These are phyloP conservation scores for Mus musculus DNA, from an alignment of 2,113 vertebrate species.

Conservation along the genomic window DNA sequence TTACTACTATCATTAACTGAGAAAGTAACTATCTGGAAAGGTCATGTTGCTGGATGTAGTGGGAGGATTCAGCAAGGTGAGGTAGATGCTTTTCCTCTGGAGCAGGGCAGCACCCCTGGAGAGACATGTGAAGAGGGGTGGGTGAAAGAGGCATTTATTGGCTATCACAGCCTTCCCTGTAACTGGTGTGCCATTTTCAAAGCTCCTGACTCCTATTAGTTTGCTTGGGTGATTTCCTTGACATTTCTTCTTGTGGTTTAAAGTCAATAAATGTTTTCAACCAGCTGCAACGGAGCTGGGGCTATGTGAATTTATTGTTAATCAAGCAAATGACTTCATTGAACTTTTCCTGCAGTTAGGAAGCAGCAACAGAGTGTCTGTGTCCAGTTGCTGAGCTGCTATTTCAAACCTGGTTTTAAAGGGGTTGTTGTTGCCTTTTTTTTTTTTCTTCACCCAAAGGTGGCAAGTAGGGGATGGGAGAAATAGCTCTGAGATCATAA, in stretches of 20 bases:
- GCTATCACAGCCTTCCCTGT: neutral
- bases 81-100: neutral
- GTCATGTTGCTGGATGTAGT: neutral
- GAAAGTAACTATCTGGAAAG: neutral
- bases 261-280: conserved; percentile 45
- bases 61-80: neutral
- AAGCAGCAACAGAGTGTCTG: neutral
- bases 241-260: conserved; percentile 37
- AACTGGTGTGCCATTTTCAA: neutral
- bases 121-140: neutral
- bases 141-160: neutral
- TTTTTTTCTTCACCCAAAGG: neutral
- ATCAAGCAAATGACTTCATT: neutral
- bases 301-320: neutral
- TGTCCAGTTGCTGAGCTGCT: neutral
- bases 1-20: neutral
- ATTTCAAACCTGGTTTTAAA: conserved; percentile 28
- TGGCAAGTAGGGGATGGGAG: accelerated
- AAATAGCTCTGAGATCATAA: neutral
- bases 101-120: neutral
- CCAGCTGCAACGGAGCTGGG: neutral
- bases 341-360: neutral
- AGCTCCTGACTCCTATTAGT: neutral
- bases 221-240: conserved; percentile 30
- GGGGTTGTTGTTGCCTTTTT: neutral